A percentile compares a stretch with the other conserved stretches of the same genome.
phyloP scores from a whole-genome alignment of 2,888 invertebrate genomes.

The Eupithecia insigniata region DNA sequence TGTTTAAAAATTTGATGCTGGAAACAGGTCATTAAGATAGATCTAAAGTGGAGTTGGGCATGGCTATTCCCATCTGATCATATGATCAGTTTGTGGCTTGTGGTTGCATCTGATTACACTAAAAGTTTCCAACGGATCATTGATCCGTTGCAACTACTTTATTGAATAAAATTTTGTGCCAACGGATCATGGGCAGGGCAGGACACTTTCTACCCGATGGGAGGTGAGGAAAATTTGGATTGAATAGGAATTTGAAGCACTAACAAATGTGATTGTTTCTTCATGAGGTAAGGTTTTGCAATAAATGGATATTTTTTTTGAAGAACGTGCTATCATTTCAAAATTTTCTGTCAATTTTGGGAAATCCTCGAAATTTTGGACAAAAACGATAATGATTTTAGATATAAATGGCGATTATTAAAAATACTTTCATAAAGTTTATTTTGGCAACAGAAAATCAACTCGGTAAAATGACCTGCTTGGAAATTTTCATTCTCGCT shows the following conservation, averaged over 20 bases:
- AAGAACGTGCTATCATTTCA: conserved; percentile 32
- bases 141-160: too few relatives aligned
- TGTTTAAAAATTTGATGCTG: too few relatives aligned
- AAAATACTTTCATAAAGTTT: not conserved
- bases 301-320: not conserved
- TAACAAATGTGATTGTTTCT: not conserved
- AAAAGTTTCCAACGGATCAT: too few relatives aligned
- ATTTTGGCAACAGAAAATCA: not conserved
- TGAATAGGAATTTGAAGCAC: not conserved
- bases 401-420: conserved; percentile 13
- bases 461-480: conserved; percentile 20
- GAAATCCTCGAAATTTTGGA: conserved; percentile 27
- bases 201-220: too few relatives aligned
- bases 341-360: conserved; percentile 23
- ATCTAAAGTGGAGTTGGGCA: too few relatives aligned
- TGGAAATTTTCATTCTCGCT: conserved; percentile 16
- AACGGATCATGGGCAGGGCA: too few relatives aligned
- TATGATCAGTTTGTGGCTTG: too few relatives aligned
- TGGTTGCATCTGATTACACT: too few relatives aligned
- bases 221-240: not conserved
- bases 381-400: conserved; percentile 29
- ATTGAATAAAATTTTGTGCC: too few relatives aligned
- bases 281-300: not conserved
- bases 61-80: too few relatives aligned
- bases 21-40: too few relatives aligned